Evolutionary conservation across 1,140 invertebrate species (phyloP), one percentile per base, ranked within the genome.

Genomic region (Lasioglossum baleicum): DNA sequence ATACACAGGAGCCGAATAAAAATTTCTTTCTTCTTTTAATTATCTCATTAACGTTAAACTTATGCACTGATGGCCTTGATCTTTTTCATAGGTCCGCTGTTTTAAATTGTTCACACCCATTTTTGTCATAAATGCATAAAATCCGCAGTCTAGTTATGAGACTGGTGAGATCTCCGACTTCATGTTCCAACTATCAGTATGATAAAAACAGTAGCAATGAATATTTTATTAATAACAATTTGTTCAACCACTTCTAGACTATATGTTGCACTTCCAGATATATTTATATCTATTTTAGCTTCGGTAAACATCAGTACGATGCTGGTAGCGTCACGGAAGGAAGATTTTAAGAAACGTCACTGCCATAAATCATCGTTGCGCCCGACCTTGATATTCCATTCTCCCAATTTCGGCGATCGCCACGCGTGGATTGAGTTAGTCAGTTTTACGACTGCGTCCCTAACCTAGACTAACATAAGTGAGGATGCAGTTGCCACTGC

Each of bases 391-490:
- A 11, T 42, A 11, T 42, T 72, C 44, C 60, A 72, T 78, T 65
- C 44, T 64, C 35, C 35, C 76, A 44, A 72, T 78, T 78, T 78
- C 69, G 35, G 26, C 40, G 69, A 65, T 71, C 11, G 40, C 17
- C 56, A 7, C 53, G n/a, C 40, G n/a, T 40, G 8, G n/a, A 58
- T 48, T 53, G 56, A 35, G 68, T 64, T 40, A 17, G 20, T 72
- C 76, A 40, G 64, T 63, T 75, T 83, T 73, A 79, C 22, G 71
- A 63, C 71, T 48, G 66, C 63, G 77, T 82, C 85, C 80, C 80
- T 87, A 88, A 90, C 87, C 88, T 89, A 87, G 83, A 84, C 66
- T 73, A 48, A 48, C 44, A 13, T 48, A 88, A 88, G 76, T 64
- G 20, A 51, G n/a, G 63, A 56, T 48, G 13, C 60, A 64, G n/a